A percentile compares a stretch with the other conserved stretches of the same genome.
Conservation (phyloP, 2,888 invertebrate species). For the Apantesis nais region DNA sequence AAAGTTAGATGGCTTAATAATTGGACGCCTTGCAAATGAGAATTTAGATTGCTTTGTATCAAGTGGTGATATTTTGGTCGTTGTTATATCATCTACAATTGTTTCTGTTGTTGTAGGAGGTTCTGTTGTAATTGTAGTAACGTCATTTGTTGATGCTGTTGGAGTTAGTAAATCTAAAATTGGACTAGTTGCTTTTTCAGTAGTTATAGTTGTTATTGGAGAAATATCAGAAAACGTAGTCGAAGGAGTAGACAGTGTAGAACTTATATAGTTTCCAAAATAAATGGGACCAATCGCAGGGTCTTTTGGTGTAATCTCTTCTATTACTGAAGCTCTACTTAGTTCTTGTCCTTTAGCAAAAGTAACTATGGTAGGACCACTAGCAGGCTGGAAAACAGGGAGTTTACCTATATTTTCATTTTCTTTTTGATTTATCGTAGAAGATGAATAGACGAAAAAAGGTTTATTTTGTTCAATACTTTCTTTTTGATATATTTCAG, state of each 20-base stretch:
- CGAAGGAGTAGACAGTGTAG: constrained; percentile 43
- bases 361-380: constrained; percentile 68
- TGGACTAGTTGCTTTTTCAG: constrained; percentile 46
- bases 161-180: constrained; percentile 52
- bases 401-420: constrained; percentile 68
- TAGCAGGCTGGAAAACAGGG: constrained; percentile 67
- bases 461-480: constrained; percentile 66
- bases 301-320: constrained; percentile 59
- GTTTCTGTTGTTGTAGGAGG: constrained; percentile 59
- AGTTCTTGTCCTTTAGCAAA: constrained; percentile 77
- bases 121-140: constrained; percentile 43
- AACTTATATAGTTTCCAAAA: constrained; percentile 43
- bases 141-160: constrained; percentile 32
- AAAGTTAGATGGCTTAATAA: constrained; percentile 67
- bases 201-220: constrained; percentile 38
- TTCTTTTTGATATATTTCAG: constrained; percentile 63
- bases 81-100: constrained; percentile 66
- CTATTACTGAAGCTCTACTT: constrained; percentile 60
- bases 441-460: constrained; percentile 79
- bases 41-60: constrained; percentile 75
- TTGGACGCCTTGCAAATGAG: constrained; percentile 72
- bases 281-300: constrained; percentile 65
- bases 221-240: constrained; percentile 42
- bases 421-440: constrained; percentile 65
- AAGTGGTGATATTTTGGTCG: constrained; percentile 62